Evolutionary conservation across 2,113 vertebrate genomes (phyloP).

Genomic region (Onychorhynchus coronatus): DNA sequence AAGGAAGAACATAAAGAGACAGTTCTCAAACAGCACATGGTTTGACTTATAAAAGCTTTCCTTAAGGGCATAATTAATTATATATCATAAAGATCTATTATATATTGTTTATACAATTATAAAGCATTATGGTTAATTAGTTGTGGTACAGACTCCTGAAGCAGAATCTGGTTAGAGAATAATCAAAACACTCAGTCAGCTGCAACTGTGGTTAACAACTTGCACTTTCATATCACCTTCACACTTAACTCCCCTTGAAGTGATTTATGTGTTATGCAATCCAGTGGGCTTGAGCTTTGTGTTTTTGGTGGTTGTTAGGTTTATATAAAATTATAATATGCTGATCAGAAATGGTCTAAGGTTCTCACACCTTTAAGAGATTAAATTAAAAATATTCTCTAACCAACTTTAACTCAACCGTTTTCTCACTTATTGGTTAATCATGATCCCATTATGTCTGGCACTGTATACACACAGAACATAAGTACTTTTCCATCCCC

Average conservation of each 20-base stretch:
- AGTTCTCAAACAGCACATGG: not conserved
- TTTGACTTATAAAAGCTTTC: slow-evolving; percentile 47
- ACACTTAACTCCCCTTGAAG: not conserved
- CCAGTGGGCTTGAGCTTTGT: not conserved
- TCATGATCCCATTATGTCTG: not conserved
- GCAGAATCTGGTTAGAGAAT: slow-evolving; percentile 48
- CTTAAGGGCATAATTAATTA: slow-evolving; percentile 58
- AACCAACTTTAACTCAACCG: not conserved
- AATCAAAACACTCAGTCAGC: slow-evolving; percentile 18
- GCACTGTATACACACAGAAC: not conserved
- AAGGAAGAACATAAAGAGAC: not conserved
- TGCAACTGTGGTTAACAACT: not conserved
- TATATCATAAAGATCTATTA: slow-evolving; percentile 34
- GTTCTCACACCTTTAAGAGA: not conserved
- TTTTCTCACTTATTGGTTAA: not conserved
- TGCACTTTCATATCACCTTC: slow-evolving; percentile 29
- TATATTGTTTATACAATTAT: slow-evolving; percentile 57
- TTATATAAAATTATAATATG: not conserved
- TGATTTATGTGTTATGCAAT: not conserved
- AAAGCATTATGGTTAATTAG: slow-evolving; percentile 57
- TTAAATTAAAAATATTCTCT: not conserved
- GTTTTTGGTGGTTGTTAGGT: not conserved
- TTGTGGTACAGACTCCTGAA: slow-evolving; percentile 30
- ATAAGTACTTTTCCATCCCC: not conserved
- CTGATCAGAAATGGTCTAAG: not conserved